These are phyloP conservation scores for Plebejus melissa DNA, from an alignment of 2,888 invertebrate genomes.

Conservation along the genomic window DNA sequence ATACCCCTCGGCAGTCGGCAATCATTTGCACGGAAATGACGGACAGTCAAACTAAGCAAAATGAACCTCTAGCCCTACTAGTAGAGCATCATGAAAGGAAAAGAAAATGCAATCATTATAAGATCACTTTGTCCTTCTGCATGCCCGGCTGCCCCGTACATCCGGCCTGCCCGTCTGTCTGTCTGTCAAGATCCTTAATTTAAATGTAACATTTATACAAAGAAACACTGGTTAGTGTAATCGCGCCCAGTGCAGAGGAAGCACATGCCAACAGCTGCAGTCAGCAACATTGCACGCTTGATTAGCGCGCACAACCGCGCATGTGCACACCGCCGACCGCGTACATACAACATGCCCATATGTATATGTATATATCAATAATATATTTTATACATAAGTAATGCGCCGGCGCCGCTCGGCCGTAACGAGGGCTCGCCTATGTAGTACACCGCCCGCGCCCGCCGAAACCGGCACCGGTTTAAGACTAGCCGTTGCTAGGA, in stretches of 20 bases:
- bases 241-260: not conserved
- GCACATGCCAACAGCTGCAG: not conserved
- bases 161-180: not conserved
- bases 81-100: no score
- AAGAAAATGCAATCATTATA: no score
- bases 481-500: not conserved
- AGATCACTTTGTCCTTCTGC: no score
- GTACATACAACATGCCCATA: not conserved
- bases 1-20: no score
- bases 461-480: not conserved
- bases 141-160: no score
- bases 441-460: not conserved
- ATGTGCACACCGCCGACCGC: not conserved
- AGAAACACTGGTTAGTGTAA: not conserved
- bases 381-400: constrained; percentile 1
- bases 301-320: not conserved
- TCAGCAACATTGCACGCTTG: not conserved
- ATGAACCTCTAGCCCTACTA: no score
- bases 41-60: no score
- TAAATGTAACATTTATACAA: not conserved
- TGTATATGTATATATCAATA: not conserved
- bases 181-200: not conserved
- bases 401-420: not conserved
- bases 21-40: no score
- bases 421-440: constrained; percentile 6